These are phyloP conservation scores for Drosophila cardini DNA, from an alignment of 1,140 invertebrate genomes.

Conservation along the genomic window DNA sequence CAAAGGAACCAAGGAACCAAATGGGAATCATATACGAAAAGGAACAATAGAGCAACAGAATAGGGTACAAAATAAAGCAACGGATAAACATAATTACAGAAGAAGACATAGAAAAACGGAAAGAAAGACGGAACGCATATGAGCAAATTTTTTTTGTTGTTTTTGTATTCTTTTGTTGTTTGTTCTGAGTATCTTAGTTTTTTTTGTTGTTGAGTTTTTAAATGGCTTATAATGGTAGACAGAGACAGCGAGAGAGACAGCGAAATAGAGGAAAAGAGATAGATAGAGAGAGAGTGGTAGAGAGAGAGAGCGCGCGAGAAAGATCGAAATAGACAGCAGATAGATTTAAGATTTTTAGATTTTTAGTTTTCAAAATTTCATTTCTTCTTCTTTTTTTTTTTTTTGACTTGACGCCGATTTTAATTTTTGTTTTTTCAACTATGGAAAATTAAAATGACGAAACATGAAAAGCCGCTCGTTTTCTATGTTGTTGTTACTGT, in stretches of 20 bases:
- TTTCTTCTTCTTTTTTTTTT: conserved; percentile 23
- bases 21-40: background rate
- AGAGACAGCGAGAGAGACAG: conserved; percentile 20
- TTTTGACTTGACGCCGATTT: conserved; percentile 60
- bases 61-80: conserved; percentile 1
- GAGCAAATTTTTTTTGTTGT: conserved; percentile 69
- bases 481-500: conserved; percentile 35
- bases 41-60: background rate
- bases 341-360: conserved; percentile 48
- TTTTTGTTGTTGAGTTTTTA: conserved; percentile 46
- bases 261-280: conserved; percentile 23
- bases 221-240: conserved; percentile 58
- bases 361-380: background rate
- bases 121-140: conserved; percentile 68
- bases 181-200: conserved; percentile 43
- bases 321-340: conserved; percentile 41
- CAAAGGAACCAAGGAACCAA: conserved; percentile 1
- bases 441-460: conserved; percentile 61
- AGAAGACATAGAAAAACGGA: conserved; percentile 62
- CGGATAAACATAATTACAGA: conserved; percentile 12
- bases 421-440: conserved; percentile 55
- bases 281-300: conserved; percentile 45
- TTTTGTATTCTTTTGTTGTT: conserved; percentile 55
- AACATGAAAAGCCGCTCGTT: conserved; percentile 62
- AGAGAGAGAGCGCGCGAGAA: conserved; percentile 31